Evolutionary conservation across 2,113 vertebrate species (phyloP), one percentile per base, ranked within the genome.

Genomic region (Chamaea fasciata): DNA sequence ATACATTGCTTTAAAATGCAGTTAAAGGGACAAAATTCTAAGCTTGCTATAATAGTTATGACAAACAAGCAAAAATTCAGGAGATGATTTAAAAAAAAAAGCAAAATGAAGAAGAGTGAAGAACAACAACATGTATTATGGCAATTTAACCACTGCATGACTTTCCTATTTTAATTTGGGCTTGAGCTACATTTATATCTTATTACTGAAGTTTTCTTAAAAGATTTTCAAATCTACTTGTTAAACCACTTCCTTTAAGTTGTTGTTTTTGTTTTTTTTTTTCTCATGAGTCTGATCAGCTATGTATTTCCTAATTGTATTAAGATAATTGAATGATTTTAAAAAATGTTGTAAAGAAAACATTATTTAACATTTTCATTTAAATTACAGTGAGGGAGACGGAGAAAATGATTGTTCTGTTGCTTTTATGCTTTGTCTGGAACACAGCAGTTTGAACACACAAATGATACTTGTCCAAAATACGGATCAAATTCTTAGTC

Each of bases 1-100:
- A 99, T 98, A 97, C 98, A 98, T 98, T 98, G 97, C 98, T 98
- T 98, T 98, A 98, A 98, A 98, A 97, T 88, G 96, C 98, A 98
- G 99, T 99, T 99, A 99, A 99, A 99, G 99, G 98, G 99, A 99
- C 99, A 95, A 97, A 96, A 89, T 98, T 97, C 92, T 97, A 96
- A 95, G 95, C 89, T 95, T 97, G 87, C 83, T 97, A 88, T 95
- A 93, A 93, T 56, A 80, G 44, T 95, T 91, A 95, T 89, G 92
- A 95, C 52, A 93, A 97, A 94, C 89, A 97, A 96, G 73, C 24
- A 68, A 96, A 97, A 97, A 95, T 96, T 85, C 90, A 97, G 95
- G 92, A 91, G 63, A 73, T 15, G 15, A 88, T 97, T 89, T 65
- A 69, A 87, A 69, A 71, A 42, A 46, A 44, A 94, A 80, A 80